Evolutionary conservation across 2,888 invertebrate genomes (phyloP), one percentile per base, ranked within the genome.

Genomic region (Epistrophe grossulariae): DNA sequence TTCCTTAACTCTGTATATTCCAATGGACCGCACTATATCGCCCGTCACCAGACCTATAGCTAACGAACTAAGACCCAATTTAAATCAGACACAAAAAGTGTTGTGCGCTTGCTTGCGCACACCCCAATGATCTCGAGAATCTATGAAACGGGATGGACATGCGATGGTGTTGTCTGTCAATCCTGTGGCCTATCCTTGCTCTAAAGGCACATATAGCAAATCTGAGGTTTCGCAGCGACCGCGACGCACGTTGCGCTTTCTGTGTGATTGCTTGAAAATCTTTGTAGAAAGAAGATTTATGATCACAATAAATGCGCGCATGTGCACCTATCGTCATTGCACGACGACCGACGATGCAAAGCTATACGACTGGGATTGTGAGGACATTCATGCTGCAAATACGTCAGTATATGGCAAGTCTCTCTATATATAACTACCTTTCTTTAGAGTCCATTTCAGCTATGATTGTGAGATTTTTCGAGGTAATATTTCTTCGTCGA

Each of bases 111-210:
- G 71, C 57, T 48, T 52, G 43, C n/a, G 40, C 59, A 38, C 8
- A 60, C 43, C 28, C 68, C 13, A 55, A 70, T 40, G 72, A 57
- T 73, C 78, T 64, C 62, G 78, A 78, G 40, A 70, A 70, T 70
- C 40, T 55, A 17, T 70, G 45, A 13, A 59, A 59, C 50, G 48
- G 70, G 81, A 85, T 85, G 84, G 84, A 85, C 81, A 85, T 81
- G 84, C 84, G 81, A 85, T 85, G 72, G 45, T 81, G 84, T 81
- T 62, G 81, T 81, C 72, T 81, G 81, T 80, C 77, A 80, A 66
- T 84, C 43, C 79, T 60, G 24, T 70, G 55, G 70, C 55, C 52
- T 60, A 68, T 80, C 68, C 74, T 43, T 17, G 28, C 15, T 40
- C 66, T 19, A 4, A 24, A 38, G 68, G n/a, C 45, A 19, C 52